These are phyloP conservation scores for Hemichromis elongatus DNA, from an alignment of 2,113 vertebrate species.

Conservation along the genomic window DNA sequence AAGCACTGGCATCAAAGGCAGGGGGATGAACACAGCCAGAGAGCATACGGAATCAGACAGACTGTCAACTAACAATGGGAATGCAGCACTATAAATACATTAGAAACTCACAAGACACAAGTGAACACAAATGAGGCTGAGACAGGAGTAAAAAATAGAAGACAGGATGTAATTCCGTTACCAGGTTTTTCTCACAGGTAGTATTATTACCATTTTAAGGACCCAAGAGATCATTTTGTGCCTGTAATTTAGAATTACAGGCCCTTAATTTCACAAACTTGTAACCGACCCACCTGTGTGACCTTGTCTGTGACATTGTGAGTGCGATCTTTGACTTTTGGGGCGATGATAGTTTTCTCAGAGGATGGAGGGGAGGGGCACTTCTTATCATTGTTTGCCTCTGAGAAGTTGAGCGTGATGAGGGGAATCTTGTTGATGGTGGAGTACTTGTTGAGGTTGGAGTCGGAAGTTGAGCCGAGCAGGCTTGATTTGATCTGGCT, in stretches of 20 bases:
- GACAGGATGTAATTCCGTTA: not conserved
- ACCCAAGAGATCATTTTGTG: not conserved
- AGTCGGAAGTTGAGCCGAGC: slow-evolving; percentile 96
- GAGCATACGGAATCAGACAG: not conserved
- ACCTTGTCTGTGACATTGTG: slow-evolving; percentile 99
- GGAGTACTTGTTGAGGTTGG: slow-evolving; percentile 97
- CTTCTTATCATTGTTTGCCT: slow-evolving; percentile 92
- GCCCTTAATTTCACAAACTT: not conserved
- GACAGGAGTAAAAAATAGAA: not conserved
- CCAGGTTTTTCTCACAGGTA: not conserved
- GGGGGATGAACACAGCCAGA: not conserved
- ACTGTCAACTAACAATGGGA: not conserved
- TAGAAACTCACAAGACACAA: not conserved
- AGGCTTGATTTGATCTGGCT: slow-evolving; percentile 97
- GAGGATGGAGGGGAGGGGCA: slow-evolving; percentile 90
- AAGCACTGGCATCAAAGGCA: not conserved
- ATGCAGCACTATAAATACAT: not conserved
- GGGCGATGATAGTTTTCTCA: slow-evolving; percentile 97
- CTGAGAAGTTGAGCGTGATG: slow-evolving; percentile 97
- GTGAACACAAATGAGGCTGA: not conserved
- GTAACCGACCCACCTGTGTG: slow-evolving; percentile 78
- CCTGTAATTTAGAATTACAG: not conserved
- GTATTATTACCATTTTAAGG: not conserved
- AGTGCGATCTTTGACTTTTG: slow-evolving; percentile 95
- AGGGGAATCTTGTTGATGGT: slow-evolving; percentile 99